Evolutionary conservation across 1,140 invertebrate species (phyloP).

Genomic region (Heliconius hermathena): DNA sequence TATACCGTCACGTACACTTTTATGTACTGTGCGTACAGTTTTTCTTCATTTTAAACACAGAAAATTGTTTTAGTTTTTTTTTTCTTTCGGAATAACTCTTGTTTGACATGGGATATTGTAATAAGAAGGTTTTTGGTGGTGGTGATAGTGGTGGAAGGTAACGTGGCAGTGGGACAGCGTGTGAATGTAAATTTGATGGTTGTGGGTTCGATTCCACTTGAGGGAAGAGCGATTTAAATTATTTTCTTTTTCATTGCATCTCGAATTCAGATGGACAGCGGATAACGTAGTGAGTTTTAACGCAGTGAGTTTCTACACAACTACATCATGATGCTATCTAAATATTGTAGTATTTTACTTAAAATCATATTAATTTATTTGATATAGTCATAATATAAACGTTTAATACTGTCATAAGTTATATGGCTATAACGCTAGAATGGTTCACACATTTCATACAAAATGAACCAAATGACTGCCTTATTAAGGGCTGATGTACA

Average conservation of each 20-base stretch:
- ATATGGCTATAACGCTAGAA: not conserved
- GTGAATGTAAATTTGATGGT: no score
- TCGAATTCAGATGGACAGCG: no score
- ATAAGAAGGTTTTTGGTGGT: not conserved
- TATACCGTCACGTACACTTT: conserved; percentile 27
- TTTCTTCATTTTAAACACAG: not conserved
- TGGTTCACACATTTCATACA: not conserved
- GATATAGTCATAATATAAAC: not conserved
- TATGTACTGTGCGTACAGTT: not conserved
- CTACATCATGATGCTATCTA: no score
- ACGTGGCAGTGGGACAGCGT: not conserved
- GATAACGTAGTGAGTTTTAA: no score
- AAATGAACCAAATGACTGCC: not conserved
- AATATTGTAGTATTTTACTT: not conserved
- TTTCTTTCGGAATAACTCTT: not conserved
- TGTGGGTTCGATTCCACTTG: not conserved
- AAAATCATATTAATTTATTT: not conserved
- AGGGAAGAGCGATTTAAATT: no score
- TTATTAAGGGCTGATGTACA: not conserved
- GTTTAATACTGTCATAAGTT: not conserved
- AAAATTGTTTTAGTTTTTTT: not conserved
- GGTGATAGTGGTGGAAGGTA: no score
- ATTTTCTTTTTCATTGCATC: no score
- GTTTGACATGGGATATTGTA: not conserved
- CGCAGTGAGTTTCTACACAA: no score